phyloP scores from a whole-genome alignment of 2,797 vertebrate species.

The Morelia viridis region DNA sequence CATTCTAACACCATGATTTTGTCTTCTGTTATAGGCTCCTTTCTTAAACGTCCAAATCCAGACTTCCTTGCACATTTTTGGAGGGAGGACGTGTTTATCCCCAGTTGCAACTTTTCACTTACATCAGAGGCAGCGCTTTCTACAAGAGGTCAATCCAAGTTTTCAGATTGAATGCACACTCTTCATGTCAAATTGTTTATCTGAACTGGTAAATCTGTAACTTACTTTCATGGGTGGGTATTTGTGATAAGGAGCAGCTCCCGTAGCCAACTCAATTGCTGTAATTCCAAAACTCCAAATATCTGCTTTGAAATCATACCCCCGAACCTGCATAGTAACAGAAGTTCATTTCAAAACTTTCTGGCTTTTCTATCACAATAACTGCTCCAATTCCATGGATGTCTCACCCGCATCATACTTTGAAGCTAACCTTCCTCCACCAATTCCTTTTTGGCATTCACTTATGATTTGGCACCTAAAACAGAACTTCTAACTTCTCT shows the following conservation, averaged over 20 bases:
- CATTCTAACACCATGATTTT: not conserved
- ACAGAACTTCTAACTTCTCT: conserved; percentile 20
- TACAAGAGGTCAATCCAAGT: not conserved
- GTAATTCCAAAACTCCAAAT: conserved; percentile 98
- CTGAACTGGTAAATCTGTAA: not conserved
- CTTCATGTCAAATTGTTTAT: not conserved
- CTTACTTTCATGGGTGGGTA: conserved; percentile 95
- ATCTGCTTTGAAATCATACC: conserved; percentile 96
- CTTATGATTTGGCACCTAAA: conserved; percentile 56
- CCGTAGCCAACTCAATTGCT: conserved; percentile 92
- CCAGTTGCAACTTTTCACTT: not conserved
- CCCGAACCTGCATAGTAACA: conserved; percentile 80
- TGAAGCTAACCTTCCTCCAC: not conserved
- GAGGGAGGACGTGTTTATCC: not conserved
- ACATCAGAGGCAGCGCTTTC: not conserved
- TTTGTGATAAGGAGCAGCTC: conserved; percentile 94
- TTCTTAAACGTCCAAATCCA: not conserved
- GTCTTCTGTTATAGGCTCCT: not conserved
- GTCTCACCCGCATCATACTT: not conserved
- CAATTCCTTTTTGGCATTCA: conserved; percentile 60
- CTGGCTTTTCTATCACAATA: not conserved
- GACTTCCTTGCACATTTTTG: not conserved
- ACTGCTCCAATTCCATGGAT: not conserved
- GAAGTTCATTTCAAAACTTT: not conserved
- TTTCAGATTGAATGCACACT: not conserved